Percentiles rank a stretch among this genome's conserved stretches.
Conservation (phyloP, 2,797 vertebrate species). For the Sebastes dallii region DNA sequence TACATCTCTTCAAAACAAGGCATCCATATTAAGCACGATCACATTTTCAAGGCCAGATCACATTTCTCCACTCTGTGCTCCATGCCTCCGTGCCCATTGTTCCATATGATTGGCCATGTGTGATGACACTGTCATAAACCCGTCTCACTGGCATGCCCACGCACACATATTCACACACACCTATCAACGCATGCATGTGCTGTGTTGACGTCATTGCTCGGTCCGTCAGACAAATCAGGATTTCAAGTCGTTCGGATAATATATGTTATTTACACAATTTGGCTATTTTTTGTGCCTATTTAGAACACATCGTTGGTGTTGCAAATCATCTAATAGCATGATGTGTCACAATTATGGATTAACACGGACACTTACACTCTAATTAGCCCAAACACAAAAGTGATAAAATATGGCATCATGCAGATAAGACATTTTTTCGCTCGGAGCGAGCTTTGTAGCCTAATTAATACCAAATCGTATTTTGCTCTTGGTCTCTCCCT, state of each 20-base stretch:
- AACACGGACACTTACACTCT: not conserved
- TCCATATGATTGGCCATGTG: slow-evolving; percentile 70
- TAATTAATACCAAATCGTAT: slow-evolving; percentile 56
- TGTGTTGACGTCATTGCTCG: not conserved
- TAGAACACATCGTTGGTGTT: not conserved
- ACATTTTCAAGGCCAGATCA: slow-evolving; percentile 53
- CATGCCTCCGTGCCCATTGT: slow-evolving; percentile 56
- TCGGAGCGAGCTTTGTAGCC: slow-evolving; percentile 25
- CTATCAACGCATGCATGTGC: slow-evolving; percentile 1
- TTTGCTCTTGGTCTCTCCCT: slow-evolving; percentile 41
- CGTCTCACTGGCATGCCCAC: slow-evolving; percentile 29
- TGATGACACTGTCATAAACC: slow-evolving; percentile 55
- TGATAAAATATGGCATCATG: slow-evolving; percentile 32
- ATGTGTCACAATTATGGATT: slow-evolving; percentile 16
- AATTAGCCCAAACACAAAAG: slow-evolving; percentile 39
- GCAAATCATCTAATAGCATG: not conserved
- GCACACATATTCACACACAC: not conserved
- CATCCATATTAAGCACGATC: slow-evolving; percentile 55
- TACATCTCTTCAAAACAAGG: slow-evolving; percentile 48
- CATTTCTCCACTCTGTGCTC: slow-evolving; percentile 46
- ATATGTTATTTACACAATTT: not conserved
- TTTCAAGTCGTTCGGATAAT: not conserved
- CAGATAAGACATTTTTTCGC: slow-evolving; percentile 41
- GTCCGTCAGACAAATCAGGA: not conserved
- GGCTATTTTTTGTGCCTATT: not conserved